phyloP scores from a whole-genome alignment of 2,113 vertebrate genomes.

The Theristicus caerulescens region DNA sequence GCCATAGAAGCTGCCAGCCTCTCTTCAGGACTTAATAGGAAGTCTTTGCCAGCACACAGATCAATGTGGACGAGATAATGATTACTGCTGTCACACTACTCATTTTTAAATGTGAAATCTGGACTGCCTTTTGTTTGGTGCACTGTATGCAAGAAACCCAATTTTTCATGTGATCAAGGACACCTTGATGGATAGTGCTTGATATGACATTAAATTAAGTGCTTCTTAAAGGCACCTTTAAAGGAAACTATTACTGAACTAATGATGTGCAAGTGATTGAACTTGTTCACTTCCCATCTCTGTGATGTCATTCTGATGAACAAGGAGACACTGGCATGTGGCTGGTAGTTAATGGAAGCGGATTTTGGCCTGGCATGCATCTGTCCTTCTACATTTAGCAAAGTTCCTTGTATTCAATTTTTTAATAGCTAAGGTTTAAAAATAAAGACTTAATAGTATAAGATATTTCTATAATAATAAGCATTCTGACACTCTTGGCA shows the following conservation, averaged over 20 bases:
- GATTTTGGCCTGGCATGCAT: background rate
- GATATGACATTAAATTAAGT: conserved; percentile 38
- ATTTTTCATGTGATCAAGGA: conserved; percentile 27
- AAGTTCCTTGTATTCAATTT: background rate
- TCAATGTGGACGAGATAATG: conserved; percentile 36
- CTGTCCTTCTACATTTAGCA: background rate
- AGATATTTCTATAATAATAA: background rate
- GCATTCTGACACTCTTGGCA: background rate
- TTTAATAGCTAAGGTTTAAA: background rate
- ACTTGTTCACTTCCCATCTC: background rate
- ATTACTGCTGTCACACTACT: conserved; percentile 47
- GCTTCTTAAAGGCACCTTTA: conserved; percentile 38
- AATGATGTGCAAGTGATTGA: conserved; percentile 35
- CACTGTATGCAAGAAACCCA: background rate
- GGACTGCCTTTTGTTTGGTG: conserved; percentile 29
- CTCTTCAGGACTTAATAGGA: conserved; percentile 33
- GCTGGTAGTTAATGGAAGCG: background rate
- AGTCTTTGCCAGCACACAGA: conserved; percentile 23
- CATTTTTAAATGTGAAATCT: conserved; percentile 40
- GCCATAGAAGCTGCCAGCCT: background rate
- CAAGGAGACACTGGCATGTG: background rate
- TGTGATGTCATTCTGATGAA: conserved; percentile 1
- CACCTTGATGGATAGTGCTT: background rate
- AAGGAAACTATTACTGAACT: conserved; percentile 19
- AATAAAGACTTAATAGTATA: background rate